Conservation (phyloP, 2,888 invertebrate species). For the Copidosoma aretas region DNA sequence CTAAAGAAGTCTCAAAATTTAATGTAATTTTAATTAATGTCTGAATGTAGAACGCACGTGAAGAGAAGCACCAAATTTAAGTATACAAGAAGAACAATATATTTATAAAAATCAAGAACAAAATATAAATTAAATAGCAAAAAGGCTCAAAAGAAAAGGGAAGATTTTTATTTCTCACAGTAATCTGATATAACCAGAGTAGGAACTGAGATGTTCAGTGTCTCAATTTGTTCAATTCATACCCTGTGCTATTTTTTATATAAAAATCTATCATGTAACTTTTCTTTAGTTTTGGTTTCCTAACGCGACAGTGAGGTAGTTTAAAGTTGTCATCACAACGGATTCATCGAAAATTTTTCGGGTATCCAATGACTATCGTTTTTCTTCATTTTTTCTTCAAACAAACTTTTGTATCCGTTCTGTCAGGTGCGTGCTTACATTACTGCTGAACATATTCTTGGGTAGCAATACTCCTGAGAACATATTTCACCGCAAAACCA, state of each 20-base stretch:
- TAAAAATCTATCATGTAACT: conserved; percentile 37
- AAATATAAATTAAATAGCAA: conserved; percentile 13
- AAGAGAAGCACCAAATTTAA: conserved; percentile 30
- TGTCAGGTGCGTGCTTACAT: background rate
- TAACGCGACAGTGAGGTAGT: conserved; percentile 16
- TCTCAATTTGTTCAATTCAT: conserved; percentile 33
- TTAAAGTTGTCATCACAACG: background rate
- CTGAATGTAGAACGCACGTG: conserved; percentile 25
- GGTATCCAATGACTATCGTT: conserved; percentile 5
- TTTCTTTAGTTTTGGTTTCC: conserved; percentile 2
- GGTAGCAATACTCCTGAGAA: conserved; percentile 78
- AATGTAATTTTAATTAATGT: conserved; percentile 19
- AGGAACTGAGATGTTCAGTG: conserved; percentile 28
- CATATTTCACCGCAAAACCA: conserved; percentile 92
- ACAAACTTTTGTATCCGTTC: conserved; percentile 18
- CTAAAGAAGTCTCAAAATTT: conserved; percentile 29
- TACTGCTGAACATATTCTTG: conserved; percentile 57
- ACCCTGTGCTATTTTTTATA: conserved; percentile 36
- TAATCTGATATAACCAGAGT: conserved; percentile 27
- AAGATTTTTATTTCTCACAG: conserved; percentile 10
- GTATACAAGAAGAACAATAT: background rate
- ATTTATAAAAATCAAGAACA: conserved; percentile 4
- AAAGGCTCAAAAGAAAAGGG: conserved; percentile 8
- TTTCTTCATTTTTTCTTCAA: conserved; percentile 13
- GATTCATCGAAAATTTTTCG: conserved; percentile 22